A percentile compares a stretch with the other conserved stretches of the same genome.
phyloP scores from a whole-genome alignment of 92 coral and sea anemone species.

The Umimayanthus kanabou region DNA sequence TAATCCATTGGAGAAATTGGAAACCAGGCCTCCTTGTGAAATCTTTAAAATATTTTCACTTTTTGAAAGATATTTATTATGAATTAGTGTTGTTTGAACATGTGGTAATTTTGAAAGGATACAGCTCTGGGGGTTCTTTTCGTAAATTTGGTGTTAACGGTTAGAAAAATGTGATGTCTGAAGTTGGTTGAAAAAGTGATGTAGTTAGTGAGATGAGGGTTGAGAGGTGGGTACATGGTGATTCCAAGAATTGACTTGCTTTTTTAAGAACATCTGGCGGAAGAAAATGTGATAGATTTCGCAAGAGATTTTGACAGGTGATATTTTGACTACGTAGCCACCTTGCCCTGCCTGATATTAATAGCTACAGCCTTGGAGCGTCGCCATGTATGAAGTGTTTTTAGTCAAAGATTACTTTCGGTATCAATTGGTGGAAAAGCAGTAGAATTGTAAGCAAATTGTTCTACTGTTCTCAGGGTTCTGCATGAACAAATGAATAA shows the following conservation, averaged over 20 bases:
- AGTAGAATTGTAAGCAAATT: background rate
- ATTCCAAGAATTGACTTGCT: background rate
- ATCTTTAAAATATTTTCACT: background rate
- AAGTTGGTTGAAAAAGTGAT: background rate
- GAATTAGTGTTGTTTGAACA: constrained; percentile 1
- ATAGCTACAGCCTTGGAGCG: constrained; percentile 3
- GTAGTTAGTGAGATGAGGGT: background rate
- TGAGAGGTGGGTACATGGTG: background rate
- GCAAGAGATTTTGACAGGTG: background rate
- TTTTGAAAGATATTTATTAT: constrained; percentile 5
- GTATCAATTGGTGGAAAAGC: background rate
- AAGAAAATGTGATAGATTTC: background rate
- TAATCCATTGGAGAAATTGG: background rate
- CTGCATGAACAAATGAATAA: background rate
- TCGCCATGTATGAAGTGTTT: background rate
- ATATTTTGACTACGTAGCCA: background rate
- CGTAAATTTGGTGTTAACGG: background rate
- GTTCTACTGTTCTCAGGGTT: background rate
- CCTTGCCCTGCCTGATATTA: background rate
- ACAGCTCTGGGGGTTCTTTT: background rate
- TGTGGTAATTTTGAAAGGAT: background rate
- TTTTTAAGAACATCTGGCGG: background rate
- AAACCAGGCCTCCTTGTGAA: background rate
- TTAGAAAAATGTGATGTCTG: background rate
- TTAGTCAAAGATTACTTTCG: background rate